Evolutionary conservation across 1,140 invertebrate species (phyloP).

Genomic region (Drosophila subobscura): DNA sequence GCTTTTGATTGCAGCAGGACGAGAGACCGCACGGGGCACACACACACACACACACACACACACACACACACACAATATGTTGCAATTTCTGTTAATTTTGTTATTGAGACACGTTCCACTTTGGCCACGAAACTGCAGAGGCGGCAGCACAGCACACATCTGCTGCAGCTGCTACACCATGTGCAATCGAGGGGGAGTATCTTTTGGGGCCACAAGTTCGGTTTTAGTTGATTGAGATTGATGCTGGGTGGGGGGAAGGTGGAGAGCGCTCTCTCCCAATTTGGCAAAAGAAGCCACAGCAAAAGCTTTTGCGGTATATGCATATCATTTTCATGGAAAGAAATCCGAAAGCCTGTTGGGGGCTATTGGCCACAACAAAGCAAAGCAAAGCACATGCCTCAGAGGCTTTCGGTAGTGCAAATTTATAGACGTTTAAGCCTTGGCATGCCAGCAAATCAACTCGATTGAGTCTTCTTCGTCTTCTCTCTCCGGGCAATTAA

Average conservation of each 20-base stretch:
- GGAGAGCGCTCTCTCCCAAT: conserved; percentile 20
- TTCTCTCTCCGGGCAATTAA: conserved; percentile 28
- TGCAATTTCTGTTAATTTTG: conserved; percentile 81
- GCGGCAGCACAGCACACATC: conserved; percentile 40
- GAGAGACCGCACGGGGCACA: conserved; percentile 7
- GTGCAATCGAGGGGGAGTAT: conserved; percentile 10
- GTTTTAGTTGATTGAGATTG: conserved; percentile 23
- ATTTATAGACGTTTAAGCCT: conserved; percentile 38
- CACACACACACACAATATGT: conserved; percentile 59
- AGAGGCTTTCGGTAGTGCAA: background rate
- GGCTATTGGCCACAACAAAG: conserved; percentile 47
- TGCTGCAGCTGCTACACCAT: too few relatives aligned
- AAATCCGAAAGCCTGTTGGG: conserved; percentile 44
- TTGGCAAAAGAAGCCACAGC: conserved; percentile 71
- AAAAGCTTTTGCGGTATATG: conserved; percentile 68
- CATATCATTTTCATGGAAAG: conserved; percentile 65
- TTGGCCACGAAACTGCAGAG: conserved; percentile 45
- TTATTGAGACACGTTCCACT: conserved; percentile 77
- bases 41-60: background rate
- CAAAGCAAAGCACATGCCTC: conserved; percentile 44
- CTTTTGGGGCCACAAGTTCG: background rate
- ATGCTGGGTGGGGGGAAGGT: conserved; percentile 20
- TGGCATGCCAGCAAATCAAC: conserved; percentile 23
- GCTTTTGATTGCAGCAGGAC: conserved; percentile 56
- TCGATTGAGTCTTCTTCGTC: background rate